Conservation (phyloP, 2,888 invertebrate species). For the Drosophila sordidapex region DNA sequence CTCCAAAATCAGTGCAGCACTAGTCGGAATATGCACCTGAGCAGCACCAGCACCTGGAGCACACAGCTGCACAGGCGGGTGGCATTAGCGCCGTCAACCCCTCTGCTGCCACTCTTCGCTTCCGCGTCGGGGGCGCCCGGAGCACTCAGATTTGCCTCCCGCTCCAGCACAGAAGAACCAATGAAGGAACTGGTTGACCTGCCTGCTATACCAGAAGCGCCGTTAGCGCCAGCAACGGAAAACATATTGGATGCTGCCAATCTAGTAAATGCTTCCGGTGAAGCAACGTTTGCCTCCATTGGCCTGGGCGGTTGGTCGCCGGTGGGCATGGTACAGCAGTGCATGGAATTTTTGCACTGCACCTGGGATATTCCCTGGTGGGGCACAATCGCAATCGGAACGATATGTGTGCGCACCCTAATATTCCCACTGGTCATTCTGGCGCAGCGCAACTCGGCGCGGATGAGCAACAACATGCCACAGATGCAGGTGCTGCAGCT, state of each 20-base stretch:
- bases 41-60: constrained; percentile 34
- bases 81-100: background rate
- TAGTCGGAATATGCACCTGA: constrained; percentile 70
- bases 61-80: constrained; percentile 4
- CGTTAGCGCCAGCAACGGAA: constrained; percentile 58
- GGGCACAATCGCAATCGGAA: constrained; percentile 93
- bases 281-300: constrained; percentile 91
- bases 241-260: constrained; percentile 13
- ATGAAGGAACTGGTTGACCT: constrained; percentile 63
- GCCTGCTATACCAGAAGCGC: constrained; percentile 80
- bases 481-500: constrained; percentile 92
- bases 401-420: constrained; percentile 89
- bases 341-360: constrained; percentile 94
- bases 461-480: constrained; percentile 94
- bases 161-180: constrained; percentile 53
- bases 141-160: constrained; percentile 70
- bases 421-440: constrained; percentile 95
- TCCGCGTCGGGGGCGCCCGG: constrained; percentile 23
- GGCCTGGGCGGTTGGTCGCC: constrained; percentile 94
- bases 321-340: constrained; percentile 91
- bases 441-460: constrained; percentile 92
- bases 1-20: constrained; percentile 18
- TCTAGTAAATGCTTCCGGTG: constrained; percentile 85
- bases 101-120: constrained; percentile 24
- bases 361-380: constrained; percentile 96